Conservation (phyloP, 2,797 vertebrate genomes). For the Gymnopithys bicolor region DNA sequence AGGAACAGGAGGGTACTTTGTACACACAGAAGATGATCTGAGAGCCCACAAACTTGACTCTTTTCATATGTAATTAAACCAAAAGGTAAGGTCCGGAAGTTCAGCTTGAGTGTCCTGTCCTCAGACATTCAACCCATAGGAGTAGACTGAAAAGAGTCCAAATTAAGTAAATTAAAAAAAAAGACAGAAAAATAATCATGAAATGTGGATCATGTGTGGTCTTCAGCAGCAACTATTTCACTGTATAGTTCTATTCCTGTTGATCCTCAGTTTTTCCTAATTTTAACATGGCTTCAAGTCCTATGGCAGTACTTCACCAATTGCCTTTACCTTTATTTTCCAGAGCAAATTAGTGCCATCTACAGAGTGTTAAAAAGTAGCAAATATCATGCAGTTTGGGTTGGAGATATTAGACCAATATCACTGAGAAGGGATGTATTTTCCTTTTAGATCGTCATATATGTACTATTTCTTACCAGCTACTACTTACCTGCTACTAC, state of each 20-base stretch:
- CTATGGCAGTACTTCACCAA: background rate
- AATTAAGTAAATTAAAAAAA: background rate
- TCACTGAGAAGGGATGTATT: background rate
- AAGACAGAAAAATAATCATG: fast-evolving
- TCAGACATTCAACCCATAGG: background rate
- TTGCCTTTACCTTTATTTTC: background rate
- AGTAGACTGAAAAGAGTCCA: background rate
- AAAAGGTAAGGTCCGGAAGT: background rate
- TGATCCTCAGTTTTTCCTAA: background rate
- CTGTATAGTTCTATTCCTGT: background rate
- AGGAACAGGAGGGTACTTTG: background rate
- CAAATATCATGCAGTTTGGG: background rate
- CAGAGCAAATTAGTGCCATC: background rate
- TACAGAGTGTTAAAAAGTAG: background rate
- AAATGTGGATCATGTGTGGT: background rate
- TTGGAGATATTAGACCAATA: background rate
- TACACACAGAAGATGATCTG: background rate
- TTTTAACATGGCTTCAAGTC: background rate
- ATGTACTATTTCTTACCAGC: background rate
- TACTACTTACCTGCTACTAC: background rate
- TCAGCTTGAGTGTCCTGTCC: background rate
- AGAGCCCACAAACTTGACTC: background rate
- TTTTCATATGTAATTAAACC: background rate
- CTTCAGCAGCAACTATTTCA: background rate
- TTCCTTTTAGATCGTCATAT: background rate